Evolutionary conservation across 2,113 vertebrate genomes (phyloP).

Genomic region (Apeltes quadracus): DNA sequence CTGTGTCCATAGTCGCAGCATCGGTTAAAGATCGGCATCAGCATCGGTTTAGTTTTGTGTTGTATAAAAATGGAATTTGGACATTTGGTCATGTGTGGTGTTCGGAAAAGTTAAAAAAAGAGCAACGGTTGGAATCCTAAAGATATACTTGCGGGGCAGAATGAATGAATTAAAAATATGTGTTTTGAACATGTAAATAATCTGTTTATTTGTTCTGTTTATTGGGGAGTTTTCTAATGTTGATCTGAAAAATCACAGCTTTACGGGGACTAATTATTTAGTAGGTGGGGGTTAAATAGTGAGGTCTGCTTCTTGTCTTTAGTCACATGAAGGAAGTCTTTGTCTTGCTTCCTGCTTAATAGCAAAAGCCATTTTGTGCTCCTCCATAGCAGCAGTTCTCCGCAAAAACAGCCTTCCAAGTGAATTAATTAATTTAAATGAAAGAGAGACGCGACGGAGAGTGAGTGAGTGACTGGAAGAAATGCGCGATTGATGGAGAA

Average conservation of each 20-base stretch:
- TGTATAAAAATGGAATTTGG: conserved; percentile 1
- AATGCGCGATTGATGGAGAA: conserved; percentile 44
- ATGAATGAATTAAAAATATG: not conserved
- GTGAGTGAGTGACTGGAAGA: conserved; percentile 15
- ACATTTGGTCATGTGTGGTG: not conserved
- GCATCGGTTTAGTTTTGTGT: no score
- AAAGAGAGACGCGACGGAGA: conserved; percentile 1
- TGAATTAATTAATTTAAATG: conserved; percentile 34
- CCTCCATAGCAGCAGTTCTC: not conserved
- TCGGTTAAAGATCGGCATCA: no score
- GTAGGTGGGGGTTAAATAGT: not conserved
- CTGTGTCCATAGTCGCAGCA: not conserved
- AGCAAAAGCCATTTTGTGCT: not conserved
- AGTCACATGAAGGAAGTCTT: not conserved
- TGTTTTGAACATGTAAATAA: not conserved
- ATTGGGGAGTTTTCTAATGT: not conserved
- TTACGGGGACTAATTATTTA: not conserved
- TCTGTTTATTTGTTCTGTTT: not conserved
- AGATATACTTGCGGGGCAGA: not conserved
- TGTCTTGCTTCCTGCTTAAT: not conserved
- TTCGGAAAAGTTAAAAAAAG: not conserved
- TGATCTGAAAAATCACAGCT: not conserved
- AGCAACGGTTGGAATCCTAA: not conserved
- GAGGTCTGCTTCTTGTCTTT: conserved; percentile 10
- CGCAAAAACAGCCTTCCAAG: conserved; percentile 16